Evolutionary conservation across 1,140 invertebrate species (phyloP).

Genomic region (Leptopilina boulardi): DNA sequence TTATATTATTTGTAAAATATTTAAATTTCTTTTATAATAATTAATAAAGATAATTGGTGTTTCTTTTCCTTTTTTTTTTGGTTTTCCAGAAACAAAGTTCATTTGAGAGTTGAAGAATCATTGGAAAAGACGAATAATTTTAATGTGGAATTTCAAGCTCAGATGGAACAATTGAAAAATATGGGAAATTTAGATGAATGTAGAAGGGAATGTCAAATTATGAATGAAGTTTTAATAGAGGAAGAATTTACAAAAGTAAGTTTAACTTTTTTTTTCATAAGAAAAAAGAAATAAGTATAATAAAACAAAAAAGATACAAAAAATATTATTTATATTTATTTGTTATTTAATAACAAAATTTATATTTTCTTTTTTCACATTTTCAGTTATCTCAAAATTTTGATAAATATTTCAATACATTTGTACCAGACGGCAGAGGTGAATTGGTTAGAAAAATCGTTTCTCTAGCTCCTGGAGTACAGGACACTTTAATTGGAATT

Average conservation of each 20-base stretch:
- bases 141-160: neutral
- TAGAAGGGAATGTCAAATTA: neutral
- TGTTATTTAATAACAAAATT: neutral
- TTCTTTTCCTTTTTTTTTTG: no score
- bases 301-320: no score
- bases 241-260: constrained; percentile 11
- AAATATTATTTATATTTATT: no score
- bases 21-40: no score
- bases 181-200: neutral
- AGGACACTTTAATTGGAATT: neutral
- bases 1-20: no score
- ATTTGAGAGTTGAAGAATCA: neutral
- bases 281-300: no score
- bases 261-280: neutral
- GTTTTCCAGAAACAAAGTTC: neutral
- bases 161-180: neutral
- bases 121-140: neutral
- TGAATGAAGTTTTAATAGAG: neutral
- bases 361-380: neutral
- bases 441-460: neutral
- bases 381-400: neutral
- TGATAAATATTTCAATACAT: neutral
- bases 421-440: neutral
- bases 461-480: neutral
- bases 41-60: no score